Conservation (phyloP, 2,113 vertebrate genomes). For the Platysteira castanea region DNA sequence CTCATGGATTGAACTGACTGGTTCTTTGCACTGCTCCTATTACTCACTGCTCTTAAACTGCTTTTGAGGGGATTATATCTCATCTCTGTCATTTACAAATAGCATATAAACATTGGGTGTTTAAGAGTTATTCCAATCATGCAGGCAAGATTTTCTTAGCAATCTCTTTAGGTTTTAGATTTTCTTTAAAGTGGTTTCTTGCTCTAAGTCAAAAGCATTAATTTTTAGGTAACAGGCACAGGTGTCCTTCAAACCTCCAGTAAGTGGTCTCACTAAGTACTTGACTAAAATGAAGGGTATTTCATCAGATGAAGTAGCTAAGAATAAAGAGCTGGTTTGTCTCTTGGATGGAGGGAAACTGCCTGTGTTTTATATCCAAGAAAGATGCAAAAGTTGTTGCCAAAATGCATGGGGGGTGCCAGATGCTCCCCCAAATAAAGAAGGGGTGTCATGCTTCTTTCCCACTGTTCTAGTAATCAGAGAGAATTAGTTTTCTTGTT, state of each 20-base stretch:
- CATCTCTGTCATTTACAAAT: not conserved
- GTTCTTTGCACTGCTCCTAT: not conserved
- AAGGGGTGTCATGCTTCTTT: not conserved
- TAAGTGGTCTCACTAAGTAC: constrained; percentile 12
- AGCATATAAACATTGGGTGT: not conserved
- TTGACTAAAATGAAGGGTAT: not conserved
- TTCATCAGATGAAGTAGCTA: not conserved
- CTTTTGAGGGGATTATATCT: not conserved
- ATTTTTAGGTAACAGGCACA: not conserved
- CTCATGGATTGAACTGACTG: not conserved
- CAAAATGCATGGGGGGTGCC: not conserved
- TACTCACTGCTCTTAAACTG: not conserved
- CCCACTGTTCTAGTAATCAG: not conserved
- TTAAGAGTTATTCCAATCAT: not conserved
- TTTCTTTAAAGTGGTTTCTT: constrained; percentile 1
- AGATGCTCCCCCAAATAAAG: not conserved
- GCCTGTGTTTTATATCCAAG: not conserved
- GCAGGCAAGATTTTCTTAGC: not conserved
- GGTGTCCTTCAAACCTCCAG: not conserved
- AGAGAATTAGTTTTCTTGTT: not conserved
- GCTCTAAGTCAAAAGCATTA: not conserved
- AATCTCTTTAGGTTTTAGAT: not conserved
- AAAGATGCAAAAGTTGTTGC: not conserved
- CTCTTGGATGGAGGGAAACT: not conserved
- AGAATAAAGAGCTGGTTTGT: not conserved